A percentile compares a stretch with the other conserved stretches of the same genome.
Evolutionary conservation across 2,113 vertebrate genomes (phyloP).

Genomic region (Alectura lathami): DNA sequence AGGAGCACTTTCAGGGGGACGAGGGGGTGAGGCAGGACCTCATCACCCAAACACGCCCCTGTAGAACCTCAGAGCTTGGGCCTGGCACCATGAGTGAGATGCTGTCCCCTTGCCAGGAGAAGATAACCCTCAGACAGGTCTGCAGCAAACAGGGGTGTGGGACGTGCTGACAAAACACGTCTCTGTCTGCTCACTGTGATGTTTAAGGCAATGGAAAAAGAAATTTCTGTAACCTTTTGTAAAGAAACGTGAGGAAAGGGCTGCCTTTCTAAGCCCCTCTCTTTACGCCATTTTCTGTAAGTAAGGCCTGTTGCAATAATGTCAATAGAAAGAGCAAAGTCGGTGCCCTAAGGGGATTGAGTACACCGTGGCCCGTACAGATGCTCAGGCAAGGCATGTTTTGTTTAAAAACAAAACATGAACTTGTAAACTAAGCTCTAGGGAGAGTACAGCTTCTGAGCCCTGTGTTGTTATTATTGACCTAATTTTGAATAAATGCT

Average conservation of each 20-base stretch:
- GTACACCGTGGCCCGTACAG: neutral
- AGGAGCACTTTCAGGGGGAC: neutral
- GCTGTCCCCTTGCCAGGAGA: neutral
- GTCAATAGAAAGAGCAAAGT: neutral
- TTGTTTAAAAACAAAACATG: neutral
- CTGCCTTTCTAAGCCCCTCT: neutral
- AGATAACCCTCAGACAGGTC: neutral
- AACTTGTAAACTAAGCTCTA: neutral
- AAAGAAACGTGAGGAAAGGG: neutral
- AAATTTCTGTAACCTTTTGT: neutral
- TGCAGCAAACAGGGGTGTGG: neutral
- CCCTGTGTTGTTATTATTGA: neutral
- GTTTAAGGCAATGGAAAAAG: neutral
- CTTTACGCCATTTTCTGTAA: neutral
- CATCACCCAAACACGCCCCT: neutral
- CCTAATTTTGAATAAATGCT: neutral
- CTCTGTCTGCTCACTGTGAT: rapidly evolving
- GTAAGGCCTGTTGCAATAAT: neutral
- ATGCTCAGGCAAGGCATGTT: neutral
- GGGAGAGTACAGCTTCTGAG: neutral
- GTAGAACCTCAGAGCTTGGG: neutral
- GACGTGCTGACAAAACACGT: neutral
- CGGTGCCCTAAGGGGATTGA: neutral
- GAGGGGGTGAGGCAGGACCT: neutral
- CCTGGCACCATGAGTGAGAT: neutral